Evolutionary conservation across 2,888 invertebrate species (phyloP).

Genomic region (Aporophyla nigra): DNA sequence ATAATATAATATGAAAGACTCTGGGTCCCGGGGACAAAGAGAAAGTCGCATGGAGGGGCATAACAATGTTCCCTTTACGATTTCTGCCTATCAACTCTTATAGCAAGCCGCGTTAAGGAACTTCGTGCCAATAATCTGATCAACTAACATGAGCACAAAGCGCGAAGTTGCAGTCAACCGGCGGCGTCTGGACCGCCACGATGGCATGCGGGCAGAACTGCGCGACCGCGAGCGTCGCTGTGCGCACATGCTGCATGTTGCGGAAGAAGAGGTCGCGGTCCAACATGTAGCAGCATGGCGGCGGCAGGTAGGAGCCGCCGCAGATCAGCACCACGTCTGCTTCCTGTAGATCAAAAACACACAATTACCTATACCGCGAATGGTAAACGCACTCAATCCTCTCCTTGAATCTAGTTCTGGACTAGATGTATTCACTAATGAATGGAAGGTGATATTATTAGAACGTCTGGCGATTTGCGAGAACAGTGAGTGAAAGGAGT

Average conservation of each 20-base stretch:
- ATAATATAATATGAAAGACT: background rate
- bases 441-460: background rate
- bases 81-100: background rate
- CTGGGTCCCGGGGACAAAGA: background rate
- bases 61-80: background rate
- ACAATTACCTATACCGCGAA: background rate
- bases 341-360: constrained; percentile 69
- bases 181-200: constrained; percentile 85
- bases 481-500: background rate
- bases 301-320: constrained; percentile 80
- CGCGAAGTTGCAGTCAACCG: constrained; percentile 85
- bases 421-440: background rate
- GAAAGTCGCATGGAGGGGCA: background rate
- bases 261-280: constrained; percentile 84
- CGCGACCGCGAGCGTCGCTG: constrained; percentile 78
- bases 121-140: background rate
- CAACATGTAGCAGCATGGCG: constrained; percentile 79
- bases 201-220: constrained; percentile 84
- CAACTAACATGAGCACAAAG: constrained; percentile 82
- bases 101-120: background rate
- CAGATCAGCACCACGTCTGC: constrained; percentile 86
- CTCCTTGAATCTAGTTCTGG: background rate
- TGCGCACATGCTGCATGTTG: constrained; percentile 83
- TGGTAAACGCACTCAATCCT: background rate
- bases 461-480: background rate